phyloP scores from a whole-genome alignment of 2,797 vertebrate genomes.

The Sternotherus odoratus region DNA sequence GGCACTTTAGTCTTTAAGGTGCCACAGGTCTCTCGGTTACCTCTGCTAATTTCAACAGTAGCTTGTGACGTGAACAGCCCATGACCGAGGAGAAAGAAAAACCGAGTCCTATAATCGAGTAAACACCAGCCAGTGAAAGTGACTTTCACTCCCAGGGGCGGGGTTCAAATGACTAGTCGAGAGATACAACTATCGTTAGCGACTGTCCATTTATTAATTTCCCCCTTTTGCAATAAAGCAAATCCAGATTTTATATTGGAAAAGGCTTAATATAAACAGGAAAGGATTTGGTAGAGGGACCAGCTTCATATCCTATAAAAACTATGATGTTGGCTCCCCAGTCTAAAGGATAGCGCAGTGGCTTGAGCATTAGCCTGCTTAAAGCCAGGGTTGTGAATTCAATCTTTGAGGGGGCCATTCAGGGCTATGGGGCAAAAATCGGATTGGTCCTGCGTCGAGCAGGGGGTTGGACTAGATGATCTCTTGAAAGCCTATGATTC shows the following conservation, averaged over 20 bases:
- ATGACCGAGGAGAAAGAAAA: neutral
- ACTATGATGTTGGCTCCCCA: neutral
- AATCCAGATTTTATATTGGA: neutral
- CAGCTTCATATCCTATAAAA: neutral
- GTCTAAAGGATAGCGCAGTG: too few relatives aligned
- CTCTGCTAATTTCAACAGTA: neutral
- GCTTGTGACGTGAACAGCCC: neutral
- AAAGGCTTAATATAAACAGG: neutral
- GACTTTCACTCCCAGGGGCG: rapidly evolving
- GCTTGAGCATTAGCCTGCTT: too few relatives aligned
- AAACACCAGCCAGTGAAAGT: neutral
- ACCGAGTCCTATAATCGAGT: neutral
- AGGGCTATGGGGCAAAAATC: too few relatives aligned
- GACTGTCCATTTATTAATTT: neutral
- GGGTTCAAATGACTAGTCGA: neutral
- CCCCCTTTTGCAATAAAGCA: neutral
- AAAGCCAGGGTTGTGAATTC: too few relatives aligned
- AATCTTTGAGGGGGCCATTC: too few relatives aligned
- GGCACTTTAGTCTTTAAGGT: too few relatives aligned
- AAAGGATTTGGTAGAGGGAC: neutral
- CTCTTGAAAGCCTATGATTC: too few relatives aligned
- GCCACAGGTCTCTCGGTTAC: too few relatives aligned
- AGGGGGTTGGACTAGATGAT: too few relatives aligned
- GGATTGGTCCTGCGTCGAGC: too few relatives aligned
- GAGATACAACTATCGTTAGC: neutral